Conservation (phyloP, 2,888 invertebrate genomes). For the Loripinus fragilis region DNA sequence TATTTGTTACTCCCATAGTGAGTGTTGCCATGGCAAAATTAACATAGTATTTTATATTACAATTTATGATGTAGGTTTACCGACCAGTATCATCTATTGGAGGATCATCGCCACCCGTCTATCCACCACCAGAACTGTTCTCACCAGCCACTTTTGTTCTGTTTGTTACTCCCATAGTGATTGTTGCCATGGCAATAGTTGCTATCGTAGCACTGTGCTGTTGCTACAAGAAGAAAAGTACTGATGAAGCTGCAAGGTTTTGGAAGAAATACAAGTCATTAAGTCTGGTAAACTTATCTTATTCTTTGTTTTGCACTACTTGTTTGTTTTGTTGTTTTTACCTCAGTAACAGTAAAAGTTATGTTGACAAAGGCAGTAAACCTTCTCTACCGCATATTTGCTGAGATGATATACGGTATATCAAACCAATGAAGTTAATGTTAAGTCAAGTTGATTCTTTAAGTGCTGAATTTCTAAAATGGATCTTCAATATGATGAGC, state of each 20-base stretch:
- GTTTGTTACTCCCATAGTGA: neutral
- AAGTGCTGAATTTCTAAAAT: too few relatives aligned
- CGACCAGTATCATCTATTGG: neutral
- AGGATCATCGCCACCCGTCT: neutral
- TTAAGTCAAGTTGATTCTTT: too few relatives aligned
- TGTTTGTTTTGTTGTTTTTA: too few relatives aligned
- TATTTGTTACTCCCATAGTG: neutral
- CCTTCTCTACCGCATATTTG: too few relatives aligned
- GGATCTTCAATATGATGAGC: too few relatives aligned
- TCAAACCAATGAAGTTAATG: too few relatives aligned
- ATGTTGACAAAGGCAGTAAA: too few relatives aligned
- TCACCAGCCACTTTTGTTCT: neutral
- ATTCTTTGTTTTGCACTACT: too few relatives aligned
- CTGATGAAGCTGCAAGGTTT: neutral
- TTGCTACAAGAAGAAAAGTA: neutral
- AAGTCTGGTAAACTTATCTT: conserved; percentile 11
- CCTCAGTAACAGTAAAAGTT: too few relatives aligned
- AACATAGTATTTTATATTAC: too few relatives aligned
- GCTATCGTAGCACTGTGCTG: neutral
- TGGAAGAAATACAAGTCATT: conserved; percentile 16
- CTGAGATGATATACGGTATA: too few relatives aligned
- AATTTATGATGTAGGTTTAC: neutral
- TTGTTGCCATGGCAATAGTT: neutral
- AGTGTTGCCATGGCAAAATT: neutral
- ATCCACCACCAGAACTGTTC: neutral